Evolutionary conservation across 2,888 invertebrate genomes (phyloP).

Genomic region (Microchrysa polita): DNA sequence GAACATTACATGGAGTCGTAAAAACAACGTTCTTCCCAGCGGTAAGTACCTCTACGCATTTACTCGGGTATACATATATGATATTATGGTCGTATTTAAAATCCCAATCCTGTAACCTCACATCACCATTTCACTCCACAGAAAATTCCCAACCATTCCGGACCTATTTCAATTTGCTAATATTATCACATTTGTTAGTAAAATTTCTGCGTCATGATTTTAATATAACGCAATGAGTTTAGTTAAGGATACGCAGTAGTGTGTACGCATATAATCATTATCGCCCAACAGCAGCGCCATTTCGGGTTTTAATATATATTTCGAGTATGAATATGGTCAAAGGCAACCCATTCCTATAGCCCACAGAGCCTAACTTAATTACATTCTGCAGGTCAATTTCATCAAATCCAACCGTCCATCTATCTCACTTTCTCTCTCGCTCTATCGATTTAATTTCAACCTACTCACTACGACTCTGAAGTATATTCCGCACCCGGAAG

Average conservation of each 20-base stretch:
- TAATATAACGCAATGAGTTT: not conserved
- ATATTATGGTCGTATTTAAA: too few relatives aligned
- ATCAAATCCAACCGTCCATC: not conserved
- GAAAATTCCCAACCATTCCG: not conserved
- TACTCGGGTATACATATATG: not conserved
- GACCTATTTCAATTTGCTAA: slow-evolving; percentile 27
- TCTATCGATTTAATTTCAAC: slow-evolving; percentile 18
- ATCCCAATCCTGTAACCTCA: not conserved
- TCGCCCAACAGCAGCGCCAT: not conserved
- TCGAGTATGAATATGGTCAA: not conserved
- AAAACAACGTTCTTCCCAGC: slow-evolving; percentile 65
- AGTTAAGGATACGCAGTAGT: not conserved
- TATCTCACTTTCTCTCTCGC: too few relatives aligned
- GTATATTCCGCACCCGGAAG: too few relatives aligned
- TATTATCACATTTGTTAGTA: slow-evolving; percentile 3
- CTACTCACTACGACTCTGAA: too few relatives aligned
- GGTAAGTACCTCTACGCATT: slow-evolving; percentile 63
- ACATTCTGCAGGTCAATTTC: slow-evolving; percentile 26
- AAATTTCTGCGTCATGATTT: slow-evolving; percentile 1
- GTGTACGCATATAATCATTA: too few relatives aligned
- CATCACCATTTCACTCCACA: too few relatives aligned
- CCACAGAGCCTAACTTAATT: slow-evolving; percentile 24
- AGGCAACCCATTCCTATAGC: slow-evolving; percentile 7
- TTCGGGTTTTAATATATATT: not conserved
- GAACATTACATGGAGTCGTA: slow-evolving; percentile 77